phyloP scores from a whole-genome alignment of 2,888 invertebrate species.

The Synanthedon tipuliformis region DNA sequence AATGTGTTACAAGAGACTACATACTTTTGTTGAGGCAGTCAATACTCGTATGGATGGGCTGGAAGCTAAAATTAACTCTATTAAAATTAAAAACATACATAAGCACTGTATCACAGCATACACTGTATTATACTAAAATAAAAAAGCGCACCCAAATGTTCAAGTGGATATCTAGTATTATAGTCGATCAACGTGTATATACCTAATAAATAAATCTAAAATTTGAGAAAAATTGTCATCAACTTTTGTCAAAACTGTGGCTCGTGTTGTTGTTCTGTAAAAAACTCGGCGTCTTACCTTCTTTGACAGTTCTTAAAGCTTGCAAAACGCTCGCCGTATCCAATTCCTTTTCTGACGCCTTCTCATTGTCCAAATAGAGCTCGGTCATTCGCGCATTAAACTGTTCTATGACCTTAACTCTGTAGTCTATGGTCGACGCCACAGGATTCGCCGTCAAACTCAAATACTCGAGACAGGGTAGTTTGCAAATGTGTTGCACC shows the following conservation, averaged over 20 bases:
- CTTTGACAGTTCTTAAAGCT: slow-evolving; percentile 83
- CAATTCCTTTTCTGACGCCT: slow-evolving; percentile 86
- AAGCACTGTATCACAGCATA: no score
- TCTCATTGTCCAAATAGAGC: slow-evolving; percentile 89
- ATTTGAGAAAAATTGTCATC: slow-evolving; percentile 24
- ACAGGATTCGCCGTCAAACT: slow-evolving; percentile 91
- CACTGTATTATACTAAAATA: no score
- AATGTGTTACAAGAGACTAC: no score
- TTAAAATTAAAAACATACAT: no score
- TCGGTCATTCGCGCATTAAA: slow-evolving; percentile 87
- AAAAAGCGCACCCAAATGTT: no score
- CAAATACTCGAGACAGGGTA: slow-evolving; percentile 91
- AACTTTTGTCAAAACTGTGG: slow-evolving; percentile 56
- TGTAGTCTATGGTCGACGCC: slow-evolving; percentile 86
- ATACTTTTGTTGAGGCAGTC: no score
- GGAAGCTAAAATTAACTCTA: no score
- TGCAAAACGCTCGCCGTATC: slow-evolving; percentile 92
- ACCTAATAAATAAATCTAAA: slow-evolving; percentile 1
- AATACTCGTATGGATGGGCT: no score
- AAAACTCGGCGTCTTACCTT: slow-evolving; percentile 74
- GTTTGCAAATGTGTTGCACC: slow-evolving; percentile 79
- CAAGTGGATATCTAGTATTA: no score
- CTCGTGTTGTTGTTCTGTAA: slow-evolving; percentile 61
- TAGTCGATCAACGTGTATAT: no score
- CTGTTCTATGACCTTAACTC: slow-evolving; percentile 88